Base-by-base conservation (phyloP, 2,888 invertebrate genomes). In the Corythucha ciliata region DNA sequence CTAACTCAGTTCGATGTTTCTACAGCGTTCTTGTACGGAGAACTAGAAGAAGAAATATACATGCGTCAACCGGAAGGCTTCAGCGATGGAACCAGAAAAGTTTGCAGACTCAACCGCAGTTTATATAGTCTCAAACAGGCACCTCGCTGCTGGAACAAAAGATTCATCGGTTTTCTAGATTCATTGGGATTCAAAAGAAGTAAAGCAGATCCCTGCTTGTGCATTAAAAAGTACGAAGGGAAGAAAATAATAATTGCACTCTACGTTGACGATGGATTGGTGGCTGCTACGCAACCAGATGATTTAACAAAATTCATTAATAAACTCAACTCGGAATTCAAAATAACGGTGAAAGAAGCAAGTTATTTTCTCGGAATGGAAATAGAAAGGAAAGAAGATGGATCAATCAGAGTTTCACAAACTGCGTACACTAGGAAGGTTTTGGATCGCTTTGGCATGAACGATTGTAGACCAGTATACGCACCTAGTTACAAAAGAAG, bases 11-110 rank as follows among this genome's bases (percentile, higher is more conserved):
- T 66, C 42, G 62, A 65, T 47, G 57, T 64, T 3, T 61, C 60
- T 52, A 25, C 41, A 25, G 25, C 25, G 12, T 41, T 41, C 8
- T 10, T 41, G 14, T n/a, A 24, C 14, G 41, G 64, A 5, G 51
- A 60, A 4, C 47, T 66, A 3, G 57, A 62, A 7, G 61, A 66
- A 51, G 59, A 58, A 21, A 60, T 67, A 7, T 65, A 60, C 36
- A 64, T 65, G 64, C 47, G 60, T 20, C 64, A 65, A 34, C 67
- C 66, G 34, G 57, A 63, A 47, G 65, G 66, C 6, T 63, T 58
- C 45, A 47, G 58, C 14, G 61, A 65, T 53, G 62, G 60, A 12
- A 55, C 59, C 4, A 41, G 37, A 5, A 32, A 47, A 18, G 64
- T 65, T 4, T 68, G 66, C 48, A 57, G 60, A 34, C 53, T 68